These are phyloP conservation scores for Pogoniulus pusillus DNA, from an alignment of 2,797 vertebrate species.

Conservation along the genomic window DNA sequence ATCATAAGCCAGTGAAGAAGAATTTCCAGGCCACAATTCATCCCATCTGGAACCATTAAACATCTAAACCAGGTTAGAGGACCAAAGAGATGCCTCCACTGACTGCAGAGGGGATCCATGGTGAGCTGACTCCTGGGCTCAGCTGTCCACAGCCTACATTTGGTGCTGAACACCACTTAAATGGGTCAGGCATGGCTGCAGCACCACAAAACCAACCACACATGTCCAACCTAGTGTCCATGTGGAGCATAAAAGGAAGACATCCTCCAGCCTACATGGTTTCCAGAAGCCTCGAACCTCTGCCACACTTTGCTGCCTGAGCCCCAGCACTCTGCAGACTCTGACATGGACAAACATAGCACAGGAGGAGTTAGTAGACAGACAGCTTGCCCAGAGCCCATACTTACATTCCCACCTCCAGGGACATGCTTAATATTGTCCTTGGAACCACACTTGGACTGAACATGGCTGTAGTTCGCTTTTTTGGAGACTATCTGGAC, in stretches of 20 bases:
- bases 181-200: fast-evolving
- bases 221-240: fast-evolving
- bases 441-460: slow-evolving; percentile 94
- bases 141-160: fast-evolving
- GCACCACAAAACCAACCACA: fast-evolving
- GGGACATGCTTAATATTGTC: slow-evolving; percentile 98
- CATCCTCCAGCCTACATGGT: not conserved
- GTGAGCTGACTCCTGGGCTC: not conserved
- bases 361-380: slow-evolving; percentile 41
- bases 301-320: not conserved
- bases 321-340: not conserved
- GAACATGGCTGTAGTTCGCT: slow-evolving; percentile 98
- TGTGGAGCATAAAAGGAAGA: fast-evolving
- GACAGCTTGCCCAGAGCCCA: slow-evolving; percentile 56
- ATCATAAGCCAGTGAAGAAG: not conserved
- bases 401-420: slow-evolving; percentile 96
- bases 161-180: fast-evolving
- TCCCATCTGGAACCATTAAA: not conserved
- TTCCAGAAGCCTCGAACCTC: not conserved
- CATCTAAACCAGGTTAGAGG: not conserved
- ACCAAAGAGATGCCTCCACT: fast-evolving
- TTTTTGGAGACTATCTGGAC: slow-evolving; percentile 99
- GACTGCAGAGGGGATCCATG: not conserved
- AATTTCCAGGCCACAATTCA: not conserved
- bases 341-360: not conserved